A percentile compares a stretch with the other conserved stretches of the same genome.
Evolutionary conservation across 1,140 invertebrate species (phyloP).

Genomic region (Drosophila hydei): DNA sequence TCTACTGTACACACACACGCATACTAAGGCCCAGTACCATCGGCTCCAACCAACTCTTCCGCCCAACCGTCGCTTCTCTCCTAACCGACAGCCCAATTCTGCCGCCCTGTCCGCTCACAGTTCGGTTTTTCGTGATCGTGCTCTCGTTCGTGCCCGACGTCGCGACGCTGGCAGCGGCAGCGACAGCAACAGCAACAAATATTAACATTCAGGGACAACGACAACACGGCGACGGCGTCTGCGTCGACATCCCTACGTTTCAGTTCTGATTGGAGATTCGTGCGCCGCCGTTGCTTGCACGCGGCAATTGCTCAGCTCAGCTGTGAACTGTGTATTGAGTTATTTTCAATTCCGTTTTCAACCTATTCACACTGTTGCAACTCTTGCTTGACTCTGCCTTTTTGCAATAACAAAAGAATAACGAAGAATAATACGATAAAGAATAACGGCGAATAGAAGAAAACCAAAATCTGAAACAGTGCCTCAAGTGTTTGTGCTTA

Average conservation of each 20-base stretch:
- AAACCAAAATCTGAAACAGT: conserved; percentile 53
- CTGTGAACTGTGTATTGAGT: conserved; percentile 56
- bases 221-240: conserved; percentile 69
- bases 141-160: conserved; percentile 38
- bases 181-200: conserved; percentile 40
- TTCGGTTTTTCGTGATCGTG: conserved; percentile 52
- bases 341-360: conserved; percentile 64
- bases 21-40: conserved; percentile 36
- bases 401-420: conserved; percentile 32
- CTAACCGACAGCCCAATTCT: conserved; percentile 13
- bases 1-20: conserved; percentile 22
- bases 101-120: conserved; percentile 33
- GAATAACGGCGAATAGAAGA: conserved; percentile 35
- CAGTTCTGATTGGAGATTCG: conserved; percentile 82
- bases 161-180: conserved; percentile 28
- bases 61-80: conserved; percentile 46
- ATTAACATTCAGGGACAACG: conserved; percentile 73
- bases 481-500: conserved; percentile 47
- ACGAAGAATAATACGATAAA: conserved; percentile 18
- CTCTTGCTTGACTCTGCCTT: conserved; percentile 30
- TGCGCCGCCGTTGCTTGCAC: conserved; percentile 67
- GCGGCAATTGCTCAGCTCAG: conserved; percentile 73
- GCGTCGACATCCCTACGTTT: conserved; percentile 74
- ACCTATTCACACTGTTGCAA: conserved; percentile 41
- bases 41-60: conserved; percentile 62